phyloP scores from a whole-genome alignment of 2,888 invertebrate genomes.

The Mechanitis mazaeus region DNA sequence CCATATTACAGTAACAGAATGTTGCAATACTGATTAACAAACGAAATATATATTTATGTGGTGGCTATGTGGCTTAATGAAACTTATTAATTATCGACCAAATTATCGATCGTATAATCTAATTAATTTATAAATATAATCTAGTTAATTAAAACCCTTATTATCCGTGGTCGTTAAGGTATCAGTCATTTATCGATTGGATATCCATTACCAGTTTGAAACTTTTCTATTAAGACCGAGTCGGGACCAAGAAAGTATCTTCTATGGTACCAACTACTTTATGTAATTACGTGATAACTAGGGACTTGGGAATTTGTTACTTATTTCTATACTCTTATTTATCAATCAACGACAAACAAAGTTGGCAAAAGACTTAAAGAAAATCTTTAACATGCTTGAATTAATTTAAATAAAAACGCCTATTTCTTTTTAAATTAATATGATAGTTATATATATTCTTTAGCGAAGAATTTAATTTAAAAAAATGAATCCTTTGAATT shows the following conservation, averaged over 20 bases:
- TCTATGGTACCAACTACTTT: constrained; percentile 39
- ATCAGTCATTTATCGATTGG: constrained; percentile 26
- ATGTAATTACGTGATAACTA: constrained; percentile 38
- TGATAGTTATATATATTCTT: too few species aligned
- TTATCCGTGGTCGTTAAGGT: constrained; percentile 8
- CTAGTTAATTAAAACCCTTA: not conserved
- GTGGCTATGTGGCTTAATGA: not conserved
- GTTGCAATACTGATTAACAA: constrained; percentile 7
- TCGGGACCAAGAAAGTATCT: constrained; percentile 41
- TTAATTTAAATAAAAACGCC: too few species aligned
- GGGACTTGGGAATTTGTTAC: constrained; percentile 30
- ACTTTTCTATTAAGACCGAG: constrained; percentile 49
- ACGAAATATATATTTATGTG: too few species aligned
- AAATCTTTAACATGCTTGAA: too few species aligned
- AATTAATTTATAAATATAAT: not conserved
- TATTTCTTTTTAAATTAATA: too few species aligned
- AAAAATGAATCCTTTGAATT: too few species aligned
- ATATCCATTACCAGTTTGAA: constrained; percentile 35
- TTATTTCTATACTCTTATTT: constrained; percentile 24
- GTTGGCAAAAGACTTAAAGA: not conserved
- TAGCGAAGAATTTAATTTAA: too few species aligned
- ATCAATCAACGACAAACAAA: constrained; percentile 13
- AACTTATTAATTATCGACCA: constrained; percentile 13
- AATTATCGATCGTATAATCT: constrained; percentile 31
- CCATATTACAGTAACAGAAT: constrained; percentile 19